These are phyloP conservation scores for Rhagium mordax DNA, from an alignment of 2,888 invertebrate species.

Conservation along the genomic window DNA sequence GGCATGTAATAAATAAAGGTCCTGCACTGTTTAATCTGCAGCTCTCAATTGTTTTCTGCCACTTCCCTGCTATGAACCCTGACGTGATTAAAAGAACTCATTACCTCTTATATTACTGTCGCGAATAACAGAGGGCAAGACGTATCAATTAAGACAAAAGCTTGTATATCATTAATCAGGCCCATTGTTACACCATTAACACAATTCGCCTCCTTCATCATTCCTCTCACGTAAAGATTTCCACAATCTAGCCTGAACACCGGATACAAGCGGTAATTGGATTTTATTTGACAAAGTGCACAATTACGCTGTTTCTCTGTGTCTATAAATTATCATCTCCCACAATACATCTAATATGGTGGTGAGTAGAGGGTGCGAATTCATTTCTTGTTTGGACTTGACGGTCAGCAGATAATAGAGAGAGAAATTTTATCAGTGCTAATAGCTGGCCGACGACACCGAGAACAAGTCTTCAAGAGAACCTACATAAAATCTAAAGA, in stretches of 20 bases:
- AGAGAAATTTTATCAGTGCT: background rate
- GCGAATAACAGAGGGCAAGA: slow-evolving; percentile 45
- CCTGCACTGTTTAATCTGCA: slow-evolving; percentile 11
- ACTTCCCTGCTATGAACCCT: background rate
- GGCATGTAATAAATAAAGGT: background rate
- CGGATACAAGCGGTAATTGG: slow-evolving; percentile 49
- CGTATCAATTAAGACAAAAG: slow-evolving; percentile 53
- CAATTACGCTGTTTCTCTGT: slow-evolving; percentile 42
- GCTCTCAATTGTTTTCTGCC: slow-evolving; percentile 5
- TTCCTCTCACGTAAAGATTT: slow-evolving; percentile 50
- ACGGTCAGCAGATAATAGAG: background rate
- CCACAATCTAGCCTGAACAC: slow-evolving; percentile 43
- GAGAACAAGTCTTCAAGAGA: too few relatives aligned
- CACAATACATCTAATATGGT: background rate
- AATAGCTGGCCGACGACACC: too few relatives aligned
- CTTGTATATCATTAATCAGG: slow-evolving; percentile 54
- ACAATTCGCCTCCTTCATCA: slow-evolving; percentile 46
- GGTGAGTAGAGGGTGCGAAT: background rate
- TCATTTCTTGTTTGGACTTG: background rate
- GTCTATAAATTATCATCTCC: slow-evolving; percentile 45
- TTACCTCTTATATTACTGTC: slow-evolving; percentile 45
- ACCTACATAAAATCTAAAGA: too few relatives aligned
- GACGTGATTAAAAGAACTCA: slow-evolving; percentile 49
- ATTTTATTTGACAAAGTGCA: slow-evolving; percentile 53
- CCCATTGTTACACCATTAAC: slow-evolving; percentile 52